Evolutionary conservation across 2,113 vertebrate genomes (phyloP), one percentile per base, ranked within the genome.

Genomic region (Bothrops jararaca): DNA sequence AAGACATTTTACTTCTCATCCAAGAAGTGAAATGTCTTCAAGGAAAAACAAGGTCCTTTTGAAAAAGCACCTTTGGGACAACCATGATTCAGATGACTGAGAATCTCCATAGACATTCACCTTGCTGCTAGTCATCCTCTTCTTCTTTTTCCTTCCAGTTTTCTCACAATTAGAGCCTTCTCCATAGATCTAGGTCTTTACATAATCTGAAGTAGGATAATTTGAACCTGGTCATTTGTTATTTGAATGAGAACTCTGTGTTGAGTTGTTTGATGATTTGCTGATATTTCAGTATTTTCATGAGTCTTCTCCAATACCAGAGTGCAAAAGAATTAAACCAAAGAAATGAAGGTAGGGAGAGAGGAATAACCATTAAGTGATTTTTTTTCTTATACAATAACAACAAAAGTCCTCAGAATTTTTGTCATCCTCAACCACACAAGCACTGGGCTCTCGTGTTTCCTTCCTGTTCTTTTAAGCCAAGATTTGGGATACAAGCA

Each of bases 371-470:
- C 89, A 45, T 87, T 90, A 58, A 85, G 22, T 74, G 94, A 94
- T 90, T 91, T 93, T 93, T 88, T 93, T 95, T 92, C 92, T 93
- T 3, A 45, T 26, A 91, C 58, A 20, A 52, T 56, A 69, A 45
- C 86, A 74, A 91, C 11, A 60, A 86, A 53, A 39, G 18, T 57
- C 22, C 42, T 42, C 88, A 90, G 86, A 87, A 93, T 85, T 50
- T 96, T 89, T 92, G 91, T 50, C 39, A 92, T 13, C 39, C 74
- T 85, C 12, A 45, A 0, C 89, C 87, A 93, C 57, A 87, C 94
- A 80, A 29, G 74, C 50, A 93, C n/a, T 89, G 42, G 22, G 1
- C 91, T 95, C 29, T 93, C 90, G 58, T 56, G 85, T 29, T 85
- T 54, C 56, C 54, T 93, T 74, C 45, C 45, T 0, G 0, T 9